Conservation (phyloP, 1,140 invertebrate species). For the Drosophila neocordata region DNA sequence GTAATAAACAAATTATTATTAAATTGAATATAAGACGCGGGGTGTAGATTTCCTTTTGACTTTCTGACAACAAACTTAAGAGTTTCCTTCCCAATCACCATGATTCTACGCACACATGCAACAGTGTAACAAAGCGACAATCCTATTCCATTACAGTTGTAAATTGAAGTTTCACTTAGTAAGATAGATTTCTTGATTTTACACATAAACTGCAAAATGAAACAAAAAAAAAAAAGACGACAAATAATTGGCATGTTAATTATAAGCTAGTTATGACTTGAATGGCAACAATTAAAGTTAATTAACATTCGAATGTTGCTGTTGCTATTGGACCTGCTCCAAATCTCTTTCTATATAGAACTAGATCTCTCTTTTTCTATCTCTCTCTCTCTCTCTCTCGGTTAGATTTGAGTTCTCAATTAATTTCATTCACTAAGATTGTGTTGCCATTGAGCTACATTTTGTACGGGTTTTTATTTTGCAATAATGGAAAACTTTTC, state of each 20-base stretch:
- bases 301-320: constrained; percentile 65
- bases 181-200: constrained; percentile 58
- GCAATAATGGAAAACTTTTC: constrained; percentile 16
- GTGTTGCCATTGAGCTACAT: constrained; percentile 15
- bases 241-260: constrained; percentile 75
- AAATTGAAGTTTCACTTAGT: constrained; percentile 36
- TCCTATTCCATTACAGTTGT: constrained; percentile 17
- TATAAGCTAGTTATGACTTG: constrained; percentile 70
- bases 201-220: constrained; percentile 29
- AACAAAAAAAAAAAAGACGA: constrained; percentile 4
- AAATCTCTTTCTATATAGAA: constrained; percentile 32
- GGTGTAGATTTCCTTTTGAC: too few species aligned
- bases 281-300: constrained; percentile 75
- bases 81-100: background rate
- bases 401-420: background rate
- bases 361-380: background rate
- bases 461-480: constrained; percentile 9
- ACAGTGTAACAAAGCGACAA: constrained; percentile 1
- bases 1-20: too few species aligned
- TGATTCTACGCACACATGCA: background rate
- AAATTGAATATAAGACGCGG: too few species aligned
- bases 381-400: background rate
- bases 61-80: too few species aligned
- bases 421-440: constrained; percentile 7
- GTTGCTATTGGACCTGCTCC: constrained; percentile 27